Percentiles rank a stretch among this genome's conserved stretches.
These are phyloP conservation scores for Callaeas wilsoni DNA, from an alignment of 2,113 vertebrate genomes.

Conservation along the genomic window DNA sequence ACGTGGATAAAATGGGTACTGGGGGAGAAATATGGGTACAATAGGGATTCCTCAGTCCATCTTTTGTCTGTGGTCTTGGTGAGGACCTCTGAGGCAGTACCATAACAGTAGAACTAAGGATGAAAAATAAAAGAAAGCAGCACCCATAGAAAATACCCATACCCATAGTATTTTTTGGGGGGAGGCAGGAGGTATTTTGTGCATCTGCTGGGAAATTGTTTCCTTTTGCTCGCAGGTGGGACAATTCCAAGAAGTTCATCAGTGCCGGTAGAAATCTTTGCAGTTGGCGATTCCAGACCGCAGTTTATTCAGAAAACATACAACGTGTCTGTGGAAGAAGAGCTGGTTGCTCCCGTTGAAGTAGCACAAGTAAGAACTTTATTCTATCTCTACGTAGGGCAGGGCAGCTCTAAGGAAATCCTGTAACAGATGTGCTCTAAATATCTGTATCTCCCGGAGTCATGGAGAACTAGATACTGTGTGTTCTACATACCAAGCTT, in stretches of 20 bases:
- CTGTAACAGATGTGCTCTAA: neutral
- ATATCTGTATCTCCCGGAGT: neutral
- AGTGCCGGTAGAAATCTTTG: constrained; percentile 62
- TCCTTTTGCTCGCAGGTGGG: constrained; percentile 64
- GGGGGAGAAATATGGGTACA: neutral
- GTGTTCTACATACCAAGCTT: neutral
- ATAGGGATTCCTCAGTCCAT: neutral
- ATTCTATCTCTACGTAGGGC: neutral
- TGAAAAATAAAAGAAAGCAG: neutral
- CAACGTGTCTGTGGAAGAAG: constrained; percentile 64
- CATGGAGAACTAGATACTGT: neutral
- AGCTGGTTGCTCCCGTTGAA: constrained; percentile 27
- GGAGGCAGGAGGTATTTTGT: neutral
- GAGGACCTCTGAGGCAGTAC: neutral
- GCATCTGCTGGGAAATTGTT: neutral
- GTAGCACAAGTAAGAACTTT: constrained; percentile 60
- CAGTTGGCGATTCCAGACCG: constrained; percentile 64
- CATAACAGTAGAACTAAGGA: neutral
- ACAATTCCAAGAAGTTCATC: constrained; percentile 51
- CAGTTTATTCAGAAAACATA: constrained; percentile 67
- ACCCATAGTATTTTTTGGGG: accelerated
- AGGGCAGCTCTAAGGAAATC: neutral
- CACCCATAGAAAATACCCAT: neutral
- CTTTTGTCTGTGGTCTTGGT: neutral
- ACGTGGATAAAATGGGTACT: accelerated